Evolutionary conservation across 2,797 vertebrate genomes (phyloP).

Genomic region (Oreortyx pictus): DNA sequence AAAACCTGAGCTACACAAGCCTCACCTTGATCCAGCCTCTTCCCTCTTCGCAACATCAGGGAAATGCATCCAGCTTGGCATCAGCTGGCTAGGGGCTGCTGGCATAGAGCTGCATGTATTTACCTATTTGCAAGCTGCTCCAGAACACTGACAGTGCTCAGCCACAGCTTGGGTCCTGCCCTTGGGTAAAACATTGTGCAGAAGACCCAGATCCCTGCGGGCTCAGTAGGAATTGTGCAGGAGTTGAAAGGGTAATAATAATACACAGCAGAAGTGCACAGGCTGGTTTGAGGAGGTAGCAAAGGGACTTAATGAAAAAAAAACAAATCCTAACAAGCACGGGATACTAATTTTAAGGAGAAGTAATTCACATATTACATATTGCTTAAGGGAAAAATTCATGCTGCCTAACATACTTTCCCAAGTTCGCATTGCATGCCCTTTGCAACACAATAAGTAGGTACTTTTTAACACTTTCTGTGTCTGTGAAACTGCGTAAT

Average conservation of each 20-base stretch:
- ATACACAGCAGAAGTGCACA: neutral
- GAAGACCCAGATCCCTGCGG: neutral
- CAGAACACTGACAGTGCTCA: neutral
- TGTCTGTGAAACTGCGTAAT: neutral
- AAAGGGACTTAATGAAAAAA: constrained; percentile 10
- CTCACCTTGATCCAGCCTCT: neutral
- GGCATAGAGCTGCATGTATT: neutral
- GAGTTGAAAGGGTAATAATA: neutral
- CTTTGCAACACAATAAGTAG: neutral
- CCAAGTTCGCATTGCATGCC: neutral
- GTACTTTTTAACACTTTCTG: neutral
- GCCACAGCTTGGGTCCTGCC: neutral
- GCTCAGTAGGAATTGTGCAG: neutral
- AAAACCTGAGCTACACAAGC: neutral
- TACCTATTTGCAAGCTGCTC: neutral
- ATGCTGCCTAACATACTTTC: neutral
- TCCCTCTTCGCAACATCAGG: neutral
- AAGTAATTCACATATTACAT: neutral
- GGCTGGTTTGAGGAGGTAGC: neutral
- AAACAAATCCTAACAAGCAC: neutral
- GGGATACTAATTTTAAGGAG: neutral
- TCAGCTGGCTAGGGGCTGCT: neutral
- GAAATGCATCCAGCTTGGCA: neutral
- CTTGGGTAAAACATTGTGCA: neutral
- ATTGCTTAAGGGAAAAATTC: constrained; percentile 15